Evolutionary conservation across 2,113 vertebrate species (phyloP), one percentile per base, ranked within the genome.

Genomic region (Halichoerus grypus): DNA sequence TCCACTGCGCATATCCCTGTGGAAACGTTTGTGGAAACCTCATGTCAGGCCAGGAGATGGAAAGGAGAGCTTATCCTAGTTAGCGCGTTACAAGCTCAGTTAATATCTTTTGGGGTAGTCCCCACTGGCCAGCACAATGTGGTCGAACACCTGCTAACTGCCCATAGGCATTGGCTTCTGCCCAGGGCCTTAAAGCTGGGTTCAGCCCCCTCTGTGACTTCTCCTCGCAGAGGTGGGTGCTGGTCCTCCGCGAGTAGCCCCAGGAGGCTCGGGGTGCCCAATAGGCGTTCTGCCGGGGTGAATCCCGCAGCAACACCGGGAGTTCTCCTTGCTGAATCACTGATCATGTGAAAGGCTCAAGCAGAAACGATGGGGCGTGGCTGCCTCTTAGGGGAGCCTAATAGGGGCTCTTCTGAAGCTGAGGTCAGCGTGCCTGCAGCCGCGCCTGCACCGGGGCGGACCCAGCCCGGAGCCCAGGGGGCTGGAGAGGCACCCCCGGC

Each of bases 241-340:
- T 98, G 99, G 76, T 99, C 99, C 1, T 99, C 99, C 3, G 2
- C 7, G 99, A 99, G 93, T 99, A 99, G 42, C 99, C 99, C 1
- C 98, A 97, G 98, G 99, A 99, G 95, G 99, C 99, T 93, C 98
- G 99, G 84, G 99, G 99, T 72, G 99, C 99, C 33, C 99, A 99
- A 97, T 99, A 99, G 5, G 99, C 99, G 57, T 99, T 99, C 46
- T 99, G 98, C 69, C 99, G 98, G 92, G 99, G 99, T 97, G 99
- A 91, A 99, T 99, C 71, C 99, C 99, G 99, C 36, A 99, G 99
- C 92, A 99, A 99, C 65, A 99, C 99, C 0, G 99, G 99, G 97
- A 99, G 7, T 3, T 18, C 55, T 46, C 24, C 14, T 57, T n/a
- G 57, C 63, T 33, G 36, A 46, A 28, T 16, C 31, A 0, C 0